Conservation (phyloP, 2,888 invertebrate genomes). For the Kuschelorhynchus macadamiae region DNA sequence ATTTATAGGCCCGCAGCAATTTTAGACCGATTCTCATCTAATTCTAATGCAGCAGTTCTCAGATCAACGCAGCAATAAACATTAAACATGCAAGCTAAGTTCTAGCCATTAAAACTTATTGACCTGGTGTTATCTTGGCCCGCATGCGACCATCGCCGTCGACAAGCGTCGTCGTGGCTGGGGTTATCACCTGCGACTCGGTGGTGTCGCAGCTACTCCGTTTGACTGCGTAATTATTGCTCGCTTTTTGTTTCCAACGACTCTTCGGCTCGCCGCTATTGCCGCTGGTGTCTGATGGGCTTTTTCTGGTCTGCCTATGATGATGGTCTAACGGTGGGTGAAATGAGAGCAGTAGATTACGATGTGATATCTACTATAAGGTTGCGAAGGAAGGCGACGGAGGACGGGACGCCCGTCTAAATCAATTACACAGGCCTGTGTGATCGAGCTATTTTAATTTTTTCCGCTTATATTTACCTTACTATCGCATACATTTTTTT, state of each 20-base stretch:
- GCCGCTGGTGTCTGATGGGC: slow-evolving; percentile 9
- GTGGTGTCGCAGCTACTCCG: slow-evolving; percentile 16
- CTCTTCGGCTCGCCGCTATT: not conserved
- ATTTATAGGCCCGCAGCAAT: not conserved
- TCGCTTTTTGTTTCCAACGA: slow-evolving; percentile 1
- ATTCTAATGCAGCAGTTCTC: no score
- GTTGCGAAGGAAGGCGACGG: not conserved
- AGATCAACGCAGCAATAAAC: no score
- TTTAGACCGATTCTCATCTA: not conserved
- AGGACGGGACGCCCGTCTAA: no score
- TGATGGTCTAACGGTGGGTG: slow-evolving; percentile 8
- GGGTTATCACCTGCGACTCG: slow-evolving; percentile 39
- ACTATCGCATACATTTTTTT: no score
- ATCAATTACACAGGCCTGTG: no score
- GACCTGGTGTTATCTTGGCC: slow-evolving; percentile 28
- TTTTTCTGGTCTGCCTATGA: slow-evolving; percentile 7
- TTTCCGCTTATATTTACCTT: no score
- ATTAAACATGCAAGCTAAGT: slow-evolving; percentile 1
- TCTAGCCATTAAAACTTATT: slow-evolving; percentile 27
- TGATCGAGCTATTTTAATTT: no score
- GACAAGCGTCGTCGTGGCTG: slow-evolving; percentile 29
- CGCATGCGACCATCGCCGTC: slow-evolving; percentile 31
- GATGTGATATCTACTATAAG: no score
- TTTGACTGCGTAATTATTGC: slow-evolving; percentile 31
- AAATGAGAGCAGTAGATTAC: no score